Evolutionary conservation across 2,888 invertebrate species (phyloP).

Genomic region (Melanophora roralis): DNA sequence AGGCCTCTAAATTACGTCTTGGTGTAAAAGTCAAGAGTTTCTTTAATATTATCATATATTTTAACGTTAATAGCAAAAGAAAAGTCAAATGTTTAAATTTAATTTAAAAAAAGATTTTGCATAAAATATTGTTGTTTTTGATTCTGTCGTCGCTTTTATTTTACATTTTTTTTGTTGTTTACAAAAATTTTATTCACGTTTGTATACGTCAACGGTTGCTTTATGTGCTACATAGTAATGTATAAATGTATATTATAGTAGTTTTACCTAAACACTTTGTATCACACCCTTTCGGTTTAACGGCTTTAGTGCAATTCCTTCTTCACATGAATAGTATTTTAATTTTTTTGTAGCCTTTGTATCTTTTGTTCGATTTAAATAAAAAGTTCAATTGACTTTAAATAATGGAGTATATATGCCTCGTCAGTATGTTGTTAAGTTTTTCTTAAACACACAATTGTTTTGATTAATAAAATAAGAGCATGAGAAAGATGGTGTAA

Average conservation of each 20-base stretch:
- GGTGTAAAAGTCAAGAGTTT: no score
- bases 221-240: no score
- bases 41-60: no score
- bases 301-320: slow-evolving; percentile 31
- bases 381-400: slow-evolving; percentile 59
- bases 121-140: no score
- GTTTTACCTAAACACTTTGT: background rate
- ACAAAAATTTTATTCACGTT: background rate
- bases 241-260: slow-evolving; percentile 1
- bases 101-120: no score
- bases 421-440: slow-evolving; percentile 29
- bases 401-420: slow-evolving; percentile 23
- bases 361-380: slow-evolving; percentile 46
- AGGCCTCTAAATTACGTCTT: no score
- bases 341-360: slow-evolving; percentile 3
- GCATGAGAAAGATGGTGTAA: slow-evolving; percentile 37
- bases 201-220: no score
- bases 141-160: background rate
- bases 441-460: slow-evolving; percentile 45
- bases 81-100: no score
- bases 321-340: background rate
- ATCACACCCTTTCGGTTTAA: slow-evolving; percentile 39
- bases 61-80: no score
- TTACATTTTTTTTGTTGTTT: slow-evolving; percentile 19
- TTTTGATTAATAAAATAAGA: slow-evolving; percentile 40